Conservation (phyloP, 2,888 invertebrate genomes). For the Tillus elongatus region DNA sequence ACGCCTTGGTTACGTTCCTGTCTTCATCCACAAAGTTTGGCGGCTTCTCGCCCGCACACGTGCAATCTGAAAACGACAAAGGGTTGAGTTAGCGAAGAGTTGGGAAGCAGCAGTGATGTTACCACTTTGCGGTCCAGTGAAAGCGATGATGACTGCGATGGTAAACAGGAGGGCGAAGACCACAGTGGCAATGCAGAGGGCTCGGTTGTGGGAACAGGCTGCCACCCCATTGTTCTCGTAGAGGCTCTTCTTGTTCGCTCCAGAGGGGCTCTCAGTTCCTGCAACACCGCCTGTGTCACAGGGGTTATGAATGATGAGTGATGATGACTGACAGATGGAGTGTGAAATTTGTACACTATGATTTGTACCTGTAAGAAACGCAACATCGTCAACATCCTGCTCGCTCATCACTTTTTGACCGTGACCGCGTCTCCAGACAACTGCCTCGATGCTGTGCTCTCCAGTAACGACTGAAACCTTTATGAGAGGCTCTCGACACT, state of each 20-base stretch:
- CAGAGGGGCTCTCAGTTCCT: slow-evolving; percentile 54
- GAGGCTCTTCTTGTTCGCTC: slow-evolving; percentile 55
- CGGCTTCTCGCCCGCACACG: slow-evolving; percentile 58
- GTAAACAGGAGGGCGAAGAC: slow-evolving; percentile 73
- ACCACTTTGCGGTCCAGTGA: slow-evolving; percentile 82
- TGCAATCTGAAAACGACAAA: slow-evolving; percentile 58
- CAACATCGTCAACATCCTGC: slow-evolving; percentile 86
- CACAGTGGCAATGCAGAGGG: slow-evolving; percentile 69
- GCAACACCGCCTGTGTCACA: slow-evolving; percentile 43
- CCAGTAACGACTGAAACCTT: slow-evolving; percentile 44
- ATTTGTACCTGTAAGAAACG: slow-evolving; percentile 73
- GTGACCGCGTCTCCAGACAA: slow-evolving; percentile 42
- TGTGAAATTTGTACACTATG: slow-evolving; percentile 33
- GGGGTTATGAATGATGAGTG: slow-evolving; percentile 38
- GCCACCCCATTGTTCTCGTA: slow-evolving; percentile 71
- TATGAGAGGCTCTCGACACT: slow-evolving; percentile 39
- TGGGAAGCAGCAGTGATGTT: too few species aligned
- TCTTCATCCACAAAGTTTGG: slow-evolving; percentile 53
- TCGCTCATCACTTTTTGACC: slow-evolving; percentile 65
- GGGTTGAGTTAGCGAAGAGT: too few species aligned
- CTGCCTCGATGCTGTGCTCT: slow-evolving; percentile 42
- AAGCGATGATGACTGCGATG: slow-evolving; percentile 80
- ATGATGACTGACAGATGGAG: slow-evolving; percentile 34
- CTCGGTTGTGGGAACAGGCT: slow-evolving; percentile 79
- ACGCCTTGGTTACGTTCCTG: slow-evolving; percentile 52